Percentiles rank a stretch among this genome's conserved stretches.
Evolutionary conservation across 2,113 vertebrate genomes (phyloP).

Genomic region (Isurus oxyrinchus): DNA sequence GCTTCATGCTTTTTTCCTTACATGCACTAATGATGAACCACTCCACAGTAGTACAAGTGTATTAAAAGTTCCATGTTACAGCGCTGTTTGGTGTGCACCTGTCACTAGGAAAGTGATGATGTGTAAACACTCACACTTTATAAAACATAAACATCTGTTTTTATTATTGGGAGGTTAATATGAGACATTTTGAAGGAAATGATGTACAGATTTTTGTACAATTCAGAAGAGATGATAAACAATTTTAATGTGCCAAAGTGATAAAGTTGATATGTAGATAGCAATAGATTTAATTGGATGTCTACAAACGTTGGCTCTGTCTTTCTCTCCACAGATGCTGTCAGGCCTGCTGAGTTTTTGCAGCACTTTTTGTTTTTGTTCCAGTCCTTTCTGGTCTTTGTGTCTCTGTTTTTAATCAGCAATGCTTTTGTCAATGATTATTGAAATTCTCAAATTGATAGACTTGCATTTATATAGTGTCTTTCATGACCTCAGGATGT

Average conservation of each 20-base stretch:
- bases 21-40: neutral
- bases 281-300: neutral
- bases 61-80: neutral
- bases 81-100: neutral
- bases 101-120: neutral
- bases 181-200: neutral
- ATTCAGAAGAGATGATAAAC: neutral
- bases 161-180: neutral
- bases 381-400: neutral
- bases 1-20: neutral
- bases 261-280: neutral
- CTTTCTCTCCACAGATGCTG: too few species aligned
- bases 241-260: neutral
- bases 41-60: neutral
- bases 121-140: neutral
- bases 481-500: neutral
- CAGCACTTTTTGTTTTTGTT: too few species aligned
- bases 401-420: neutral
- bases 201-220: neutral
- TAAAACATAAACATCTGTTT: neutral
- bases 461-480: neutral
- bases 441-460: neutral
- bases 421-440: neutral
- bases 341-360: too few species aligned
- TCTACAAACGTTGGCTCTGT: neutral